Conservation (phyloP, 2,113 vertebrate species). For the Lonchura striata region DNA sequence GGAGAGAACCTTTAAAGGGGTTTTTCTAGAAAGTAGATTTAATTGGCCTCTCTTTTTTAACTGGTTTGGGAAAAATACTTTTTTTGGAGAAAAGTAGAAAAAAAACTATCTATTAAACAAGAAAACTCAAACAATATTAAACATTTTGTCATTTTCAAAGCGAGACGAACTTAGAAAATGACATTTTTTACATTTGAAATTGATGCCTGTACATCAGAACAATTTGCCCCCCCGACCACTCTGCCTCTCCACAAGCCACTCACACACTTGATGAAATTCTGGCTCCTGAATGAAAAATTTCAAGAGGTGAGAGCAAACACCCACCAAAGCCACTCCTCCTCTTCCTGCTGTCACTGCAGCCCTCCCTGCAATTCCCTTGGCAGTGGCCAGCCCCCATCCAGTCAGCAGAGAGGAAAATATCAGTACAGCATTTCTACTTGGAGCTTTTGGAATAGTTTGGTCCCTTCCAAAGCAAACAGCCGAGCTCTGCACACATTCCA, state of each 20-base stretch:
- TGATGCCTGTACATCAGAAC: background rate
- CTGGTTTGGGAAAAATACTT: too few species aligned
- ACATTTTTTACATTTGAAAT: background rate
- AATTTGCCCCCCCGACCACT: background rate
- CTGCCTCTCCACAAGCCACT: background rate
- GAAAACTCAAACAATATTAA: too few species aligned
- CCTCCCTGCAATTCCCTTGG: background rate
- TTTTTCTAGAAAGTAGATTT: too few species aligned
- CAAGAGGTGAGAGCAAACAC: slow-evolving; percentile 34
- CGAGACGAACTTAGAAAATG: too few species aligned
- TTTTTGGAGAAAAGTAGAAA: too few species aligned
- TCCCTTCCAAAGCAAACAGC: slow-evolving; percentile 58
- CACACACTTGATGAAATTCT: background rate
- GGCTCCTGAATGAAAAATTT: slow-evolving; percentile 28
- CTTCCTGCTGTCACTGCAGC: slow-evolving; percentile 30
- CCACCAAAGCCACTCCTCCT: slow-evolving; percentile 18
- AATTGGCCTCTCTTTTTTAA: too few species aligned
- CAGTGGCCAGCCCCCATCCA: background rate
- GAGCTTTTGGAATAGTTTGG: slow-evolving; percentile 30
- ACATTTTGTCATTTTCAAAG: too few species aligned
- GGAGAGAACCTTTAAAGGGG: too few species aligned
- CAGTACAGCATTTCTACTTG: slow-evolving; percentile 27
- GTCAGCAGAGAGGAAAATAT: slow-evolving; percentile 7
- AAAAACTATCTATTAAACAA: too few species aligned
- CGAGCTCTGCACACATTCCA: background rate